A percentile compares a stretch with the other conserved stretches of the same genome.
phyloP scores from a whole-genome alignment of 2,113 vertebrate genomes.

The Macroglossus sobrinus region DNA sequence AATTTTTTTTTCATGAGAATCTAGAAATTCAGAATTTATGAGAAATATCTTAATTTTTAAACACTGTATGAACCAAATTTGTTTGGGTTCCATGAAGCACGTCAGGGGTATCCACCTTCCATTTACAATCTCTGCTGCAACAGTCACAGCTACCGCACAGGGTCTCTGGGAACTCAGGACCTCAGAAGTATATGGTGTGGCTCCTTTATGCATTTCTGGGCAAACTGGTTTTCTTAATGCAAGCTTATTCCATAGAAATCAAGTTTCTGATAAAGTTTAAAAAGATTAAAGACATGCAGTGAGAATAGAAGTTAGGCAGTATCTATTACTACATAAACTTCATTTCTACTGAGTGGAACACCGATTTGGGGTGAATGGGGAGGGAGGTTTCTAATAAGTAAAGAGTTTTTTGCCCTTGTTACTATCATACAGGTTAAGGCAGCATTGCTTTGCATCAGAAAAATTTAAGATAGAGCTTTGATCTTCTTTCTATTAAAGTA shows the following conservation, averaged over 20 bases:
- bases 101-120: neutral
- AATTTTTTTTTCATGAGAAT: neutral
- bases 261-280: neutral
- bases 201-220: neutral
- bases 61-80: neutral
- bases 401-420: neutral
- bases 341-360: neutral
- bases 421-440: constrained; percentile 54
- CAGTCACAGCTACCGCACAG: neutral
- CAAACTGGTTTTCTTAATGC: neutral
- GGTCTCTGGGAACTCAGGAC: neutral
- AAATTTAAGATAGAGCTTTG: constrained; percentile 62
- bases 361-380: neutral
- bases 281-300: neutral
- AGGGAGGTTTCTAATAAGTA: neutral
- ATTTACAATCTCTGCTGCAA: neutral
- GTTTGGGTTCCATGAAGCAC: neutral
- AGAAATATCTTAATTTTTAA: neutral
- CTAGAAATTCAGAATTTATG: neutral
- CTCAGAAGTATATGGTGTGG: neutral
- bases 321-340: neutral
- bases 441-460: neutral
- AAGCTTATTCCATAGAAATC: neutral
- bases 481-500: constrained; percentile 73
- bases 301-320: neutral